Evolutionary conservation across 2,113 vertebrate genomes (phyloP), one percentile per base, ranked within the genome.

Genomic region (Pseudorhombus dupliciocellatus): DNA sequence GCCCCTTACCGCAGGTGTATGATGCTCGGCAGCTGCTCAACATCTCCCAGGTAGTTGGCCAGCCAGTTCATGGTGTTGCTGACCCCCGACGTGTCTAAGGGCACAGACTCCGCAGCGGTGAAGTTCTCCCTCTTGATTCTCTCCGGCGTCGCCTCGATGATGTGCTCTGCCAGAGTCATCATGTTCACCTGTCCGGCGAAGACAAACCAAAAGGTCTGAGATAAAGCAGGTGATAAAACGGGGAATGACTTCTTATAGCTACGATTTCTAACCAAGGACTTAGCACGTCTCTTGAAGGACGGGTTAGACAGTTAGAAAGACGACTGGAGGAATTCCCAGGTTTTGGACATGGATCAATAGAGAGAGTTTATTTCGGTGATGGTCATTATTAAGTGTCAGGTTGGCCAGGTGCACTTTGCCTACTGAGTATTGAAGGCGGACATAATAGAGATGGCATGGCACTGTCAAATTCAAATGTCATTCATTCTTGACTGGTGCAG

Each of bases 21-120:
- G 82, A 98, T 95, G 73, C 91, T 95, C 0, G 98, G 97, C 85
- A 98, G 93, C 84, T 96, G 96, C 70, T 99, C 96, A 0, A 96
- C 95, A 22, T 99, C 97, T 60, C 96, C 97, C 37, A 99, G 93
- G 92, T 99, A 99, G 94, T 95, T 96, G 93, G 98, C 97, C 90
- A 99, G 94, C 98, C 98, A 99, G 95, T 95, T 98, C 97, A 99
- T 98, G 1, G 98, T 98, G 90, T 93, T 96, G 93, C 94, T 96
- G 75, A 98, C 91, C 65, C 95, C 88, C 73, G 94, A 91, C 20
- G 92, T 89, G 34, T 97, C 97, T n/a, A 93, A 87, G 0, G 96
- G 89, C 2, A 94, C 87, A 5, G 92, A 75, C 66, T 97, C 96
- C 80, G 92, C 61, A 20, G 96, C 87, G 62, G 93, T 93, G 84